Base-by-base conservation (phyloP, 2,888 invertebrate species). In the Mimas tiliae region DNA sequence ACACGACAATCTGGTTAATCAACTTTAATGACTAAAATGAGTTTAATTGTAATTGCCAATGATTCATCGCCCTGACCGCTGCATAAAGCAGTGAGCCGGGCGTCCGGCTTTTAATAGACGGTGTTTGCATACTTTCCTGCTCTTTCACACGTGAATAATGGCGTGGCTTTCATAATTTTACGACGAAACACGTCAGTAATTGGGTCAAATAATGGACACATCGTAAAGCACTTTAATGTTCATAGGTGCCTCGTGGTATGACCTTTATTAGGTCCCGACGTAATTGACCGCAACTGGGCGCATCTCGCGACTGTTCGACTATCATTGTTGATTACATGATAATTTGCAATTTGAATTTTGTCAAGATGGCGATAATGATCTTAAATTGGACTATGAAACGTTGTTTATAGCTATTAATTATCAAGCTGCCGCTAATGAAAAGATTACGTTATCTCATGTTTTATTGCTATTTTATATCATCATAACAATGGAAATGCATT, bases 151-250 rank as follows among this genome's bases (percentile, higher is more conserved):
- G 21, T 19, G 58, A 50, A 45, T 51, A 50, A 65, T 65, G 62
- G 45, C 53, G 21, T 16, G 19, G 47, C 34, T 55, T 62, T 64
- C 51, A 64, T 68, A 62, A 67, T 48, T 58, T 33, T 65, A 55
- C 33, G 16, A 48, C 58, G 48, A 38, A 65, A 19, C 48, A 34
- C 34, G 19, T 19, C 19, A 14, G 34, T 77, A 77, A 80, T 74
- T 73, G 71, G 70, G 71, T 74, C 73, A 72, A 65, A 72, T 79
- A 77, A 79, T 78, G 70, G 75, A 73, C 69, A 70, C 72, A 72
- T 58, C 19, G 42, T 58, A 58, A 42, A 58, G 19, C 42, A 42
- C 58, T 58, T 58, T 55, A 27, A 55, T 55, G 58, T 19, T 58
- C 58, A 58, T 55, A 55, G 19, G 58, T n/a, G n/a, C n/a, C n/a